These are phyloP conservation scores for Stenchaetothrips biformis DNA, from an alignment of 2,888 invertebrate species.

Conservation along the genomic window DNA sequence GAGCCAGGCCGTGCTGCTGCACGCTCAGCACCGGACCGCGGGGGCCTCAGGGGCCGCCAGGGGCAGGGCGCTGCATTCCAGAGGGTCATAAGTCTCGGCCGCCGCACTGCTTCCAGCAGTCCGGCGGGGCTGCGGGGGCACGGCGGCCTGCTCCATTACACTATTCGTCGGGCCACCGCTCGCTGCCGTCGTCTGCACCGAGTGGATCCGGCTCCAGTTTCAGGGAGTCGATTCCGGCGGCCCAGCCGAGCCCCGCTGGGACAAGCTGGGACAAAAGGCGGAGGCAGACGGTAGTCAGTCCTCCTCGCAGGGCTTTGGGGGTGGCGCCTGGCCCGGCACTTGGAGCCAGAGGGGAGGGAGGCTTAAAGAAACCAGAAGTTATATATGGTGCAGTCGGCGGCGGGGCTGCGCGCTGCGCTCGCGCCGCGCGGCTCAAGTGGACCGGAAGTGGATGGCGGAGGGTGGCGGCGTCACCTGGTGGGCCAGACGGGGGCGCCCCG, in stretches of 20 bases:
- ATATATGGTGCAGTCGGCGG: constrained; percentile 3
- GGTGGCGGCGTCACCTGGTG: not conserved
- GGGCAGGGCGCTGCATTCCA: no score
- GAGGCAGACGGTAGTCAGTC: no score
- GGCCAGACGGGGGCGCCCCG: not conserved
- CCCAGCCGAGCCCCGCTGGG: not conserved
- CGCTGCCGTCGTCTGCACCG: not conserved
- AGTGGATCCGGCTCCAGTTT: no score
- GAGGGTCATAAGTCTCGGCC: not conserved
- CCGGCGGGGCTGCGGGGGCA: not conserved
- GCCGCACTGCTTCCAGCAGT: not conserved
- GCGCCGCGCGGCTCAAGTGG: constrained; percentile 3
- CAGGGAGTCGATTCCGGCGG: not conserved
- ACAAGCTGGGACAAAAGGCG: no score
- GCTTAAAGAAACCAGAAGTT: constrained; percentile 19
- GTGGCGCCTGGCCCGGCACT: not conserved
- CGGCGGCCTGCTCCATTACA: not conserved
- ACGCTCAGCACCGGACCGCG: no score
- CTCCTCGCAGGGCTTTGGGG: not conserved
- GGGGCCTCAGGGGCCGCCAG: no score
- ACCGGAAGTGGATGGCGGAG: not conserved
- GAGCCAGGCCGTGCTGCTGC: no score
- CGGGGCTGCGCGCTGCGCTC: not conserved
- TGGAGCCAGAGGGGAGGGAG: not conserved
- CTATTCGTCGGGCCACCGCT: not conserved